Base-by-base conservation (phyloP, 1,140 invertebrate genomes). In the Lucilia sericata region DNA sequence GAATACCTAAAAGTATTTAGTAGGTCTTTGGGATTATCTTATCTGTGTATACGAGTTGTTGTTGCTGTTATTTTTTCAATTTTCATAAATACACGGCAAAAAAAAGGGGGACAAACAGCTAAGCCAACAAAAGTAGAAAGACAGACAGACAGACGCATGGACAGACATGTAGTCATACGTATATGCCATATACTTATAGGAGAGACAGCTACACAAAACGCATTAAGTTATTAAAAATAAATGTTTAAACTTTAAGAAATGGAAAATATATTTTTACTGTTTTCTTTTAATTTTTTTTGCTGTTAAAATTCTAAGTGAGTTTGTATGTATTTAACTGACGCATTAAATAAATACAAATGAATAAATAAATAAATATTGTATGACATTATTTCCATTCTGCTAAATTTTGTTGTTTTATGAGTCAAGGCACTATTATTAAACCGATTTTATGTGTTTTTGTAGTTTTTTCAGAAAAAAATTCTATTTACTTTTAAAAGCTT, bases 1-100 rank as follows among this genome's bases (percentile, higher is more conserved):
- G 21, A 80, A 80, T 25, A 49, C 76, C 76, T 80, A 80, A 80
- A 70, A 49, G 76, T 49, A 80, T 80, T 51, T 80, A 49, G 42
- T 80, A 12, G 76, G 76, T 80, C 76, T 80, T 49, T 49, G 76
- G 76, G 76, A 80, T 80, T 80, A 80, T 80, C 76, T 80, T 80
- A 80, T 80, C 76, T 80, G 17, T 47, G 42, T 42, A 42, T 55
- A 25, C 9, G 42, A 80, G 14, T 5, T 80, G 12, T 55, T n/a
- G 51, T 49, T 30, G 25, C 25, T 30, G 25, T 30, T 30, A 30
- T 30, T 30, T 30, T 30, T 30, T 30, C 25, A 30, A 30, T 30
- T 82, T 65, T 5, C 30, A 74, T 47, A 36, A 74, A 82, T 30
- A 82, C 21, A 19, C 25, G 21, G 49, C 51, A 82, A 74, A 34